A percentile compares a stretch with the other conserved stretches of the same genome.
Conservation (phyloP, 2,113 vertebrate species). For the Python bivittatus region DNA sequence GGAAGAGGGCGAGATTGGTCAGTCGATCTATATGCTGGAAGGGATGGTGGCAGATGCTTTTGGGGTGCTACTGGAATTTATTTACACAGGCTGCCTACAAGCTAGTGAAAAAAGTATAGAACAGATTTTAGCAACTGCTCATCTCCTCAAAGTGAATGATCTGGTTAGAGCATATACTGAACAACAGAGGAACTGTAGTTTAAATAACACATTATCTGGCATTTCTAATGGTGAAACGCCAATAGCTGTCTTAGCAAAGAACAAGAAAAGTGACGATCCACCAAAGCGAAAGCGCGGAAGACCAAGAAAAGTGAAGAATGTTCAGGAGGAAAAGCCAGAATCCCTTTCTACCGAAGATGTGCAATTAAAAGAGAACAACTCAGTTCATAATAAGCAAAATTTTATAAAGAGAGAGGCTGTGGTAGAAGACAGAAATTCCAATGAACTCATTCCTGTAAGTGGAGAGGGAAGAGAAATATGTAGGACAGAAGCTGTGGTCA, state of each 20-base stretch:
- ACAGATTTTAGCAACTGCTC: slow-evolving; percentile 87
- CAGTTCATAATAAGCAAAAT: slow-evolving; percentile 72
- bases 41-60: slow-evolving; percentile 85
- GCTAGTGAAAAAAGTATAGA: slow-evolving; percentile 78
- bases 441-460: slow-evolving; percentile 33
- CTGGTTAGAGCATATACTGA: slow-evolving; percentile 82
- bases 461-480: slow-evolving; percentile 53
- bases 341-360: slow-evolving; percentile 55
- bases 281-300: slow-evolving; percentile 87
- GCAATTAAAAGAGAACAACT: slow-evolving; percentile 74
- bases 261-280: slow-evolving; percentile 54
- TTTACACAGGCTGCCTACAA: slow-evolving; percentile 87
- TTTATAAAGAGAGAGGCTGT: slow-evolving; percentile 43
- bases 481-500: slow-evolving; percentile 46
- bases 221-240: slow-evolving; percentile 6
- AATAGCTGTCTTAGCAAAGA: slow-evolving; percentile 32
- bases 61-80: slow-evolving; percentile 86
- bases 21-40: slow-evolving; percentile 82
- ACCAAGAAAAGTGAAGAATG: slow-evolving; percentile 75
- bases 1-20: slow-evolving; percentile 75
- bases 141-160: slow-evolving; percentile 85
- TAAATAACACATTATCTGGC: neutral
- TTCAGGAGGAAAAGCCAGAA: slow-evolving; percentile 58
- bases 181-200: slow-evolving; percentile 59
- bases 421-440: slow-evolving; percentile 29